These are phyloP conservation scores for Bolborhynchus lineola DNA, from an alignment of 2,113 vertebrate species.

Conservation along the genomic window DNA sequence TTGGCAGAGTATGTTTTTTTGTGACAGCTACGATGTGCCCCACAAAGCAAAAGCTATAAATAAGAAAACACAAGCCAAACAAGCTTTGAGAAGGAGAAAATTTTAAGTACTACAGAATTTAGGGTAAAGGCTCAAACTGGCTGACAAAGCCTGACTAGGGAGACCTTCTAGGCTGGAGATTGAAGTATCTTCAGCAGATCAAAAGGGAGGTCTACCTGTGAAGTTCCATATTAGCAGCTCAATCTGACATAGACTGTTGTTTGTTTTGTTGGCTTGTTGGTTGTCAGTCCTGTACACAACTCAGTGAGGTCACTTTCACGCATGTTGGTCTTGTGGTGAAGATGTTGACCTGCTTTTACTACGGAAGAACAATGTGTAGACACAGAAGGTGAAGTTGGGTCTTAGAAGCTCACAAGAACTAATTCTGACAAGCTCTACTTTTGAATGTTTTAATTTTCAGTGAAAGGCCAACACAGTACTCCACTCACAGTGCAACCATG, in stretches of 20 bases:
- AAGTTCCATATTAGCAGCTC: neutral
- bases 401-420: neutral
- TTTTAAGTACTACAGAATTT: neutral
- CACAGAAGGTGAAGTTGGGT: neutral
- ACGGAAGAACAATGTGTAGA: neutral
- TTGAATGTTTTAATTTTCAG: neutral
- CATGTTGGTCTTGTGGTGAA: accelerated
- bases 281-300: neutral
- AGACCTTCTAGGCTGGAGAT: neutral
- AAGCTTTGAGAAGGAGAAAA: neutral
- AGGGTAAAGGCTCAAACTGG: neutral
- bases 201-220: neutral
- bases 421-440: neutral
- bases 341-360: neutral
- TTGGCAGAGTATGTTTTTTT: neutral
- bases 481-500: neutral
- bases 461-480: neutral
- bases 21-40: neutral
- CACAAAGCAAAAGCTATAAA: neutral
- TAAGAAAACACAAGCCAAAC: neutral
- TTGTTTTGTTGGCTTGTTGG: neutral
- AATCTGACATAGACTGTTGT: neutral
- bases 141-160: neutral
- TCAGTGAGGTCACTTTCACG: neutral
- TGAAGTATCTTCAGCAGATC: neutral